These are phyloP conservation scores for Pantherophis vulpinus DNA, from an alignment of 2,797 vertebrate genomes.

Conservation along the genomic window DNA sequence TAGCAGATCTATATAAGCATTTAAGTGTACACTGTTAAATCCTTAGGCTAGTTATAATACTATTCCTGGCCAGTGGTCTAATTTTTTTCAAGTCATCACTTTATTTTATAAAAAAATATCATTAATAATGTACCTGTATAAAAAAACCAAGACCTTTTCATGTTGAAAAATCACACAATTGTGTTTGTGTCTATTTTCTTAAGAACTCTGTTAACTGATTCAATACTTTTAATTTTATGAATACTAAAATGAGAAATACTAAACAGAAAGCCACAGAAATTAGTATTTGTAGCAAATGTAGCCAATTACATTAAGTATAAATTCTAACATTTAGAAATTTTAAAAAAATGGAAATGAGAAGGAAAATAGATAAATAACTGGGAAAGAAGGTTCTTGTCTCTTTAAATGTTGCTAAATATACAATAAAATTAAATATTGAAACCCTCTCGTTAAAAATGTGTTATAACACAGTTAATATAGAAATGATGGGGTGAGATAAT, in stretches of 20 bases:
- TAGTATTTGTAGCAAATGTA: background rate
- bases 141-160: background rate
- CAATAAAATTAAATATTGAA: conserved; percentile 22
- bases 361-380: background rate
- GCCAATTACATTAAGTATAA: background rate
- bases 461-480: background rate
- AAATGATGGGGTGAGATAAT: background rate
- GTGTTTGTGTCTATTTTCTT: background rate
- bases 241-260: background rate
- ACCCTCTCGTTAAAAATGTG: background rate
- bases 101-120: background rate
- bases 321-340: background rate
- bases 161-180: background rate
- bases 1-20: conserved; percentile 19
- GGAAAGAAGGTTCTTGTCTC: background rate
- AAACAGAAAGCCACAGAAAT: background rate
- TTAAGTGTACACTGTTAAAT: conserved; percentile 4
- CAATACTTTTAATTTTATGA: background rate
- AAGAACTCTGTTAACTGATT: background rate
- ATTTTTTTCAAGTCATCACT: background rate
- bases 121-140: background rate
- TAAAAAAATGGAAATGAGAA: background rate
- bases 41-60: background rate
- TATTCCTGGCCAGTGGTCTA: background rate
- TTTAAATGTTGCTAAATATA: background rate